Evolutionary conservation across 1,140 invertebrate genomes (phyloP).

Genomic region (Microplitis demolitor): DNA sequence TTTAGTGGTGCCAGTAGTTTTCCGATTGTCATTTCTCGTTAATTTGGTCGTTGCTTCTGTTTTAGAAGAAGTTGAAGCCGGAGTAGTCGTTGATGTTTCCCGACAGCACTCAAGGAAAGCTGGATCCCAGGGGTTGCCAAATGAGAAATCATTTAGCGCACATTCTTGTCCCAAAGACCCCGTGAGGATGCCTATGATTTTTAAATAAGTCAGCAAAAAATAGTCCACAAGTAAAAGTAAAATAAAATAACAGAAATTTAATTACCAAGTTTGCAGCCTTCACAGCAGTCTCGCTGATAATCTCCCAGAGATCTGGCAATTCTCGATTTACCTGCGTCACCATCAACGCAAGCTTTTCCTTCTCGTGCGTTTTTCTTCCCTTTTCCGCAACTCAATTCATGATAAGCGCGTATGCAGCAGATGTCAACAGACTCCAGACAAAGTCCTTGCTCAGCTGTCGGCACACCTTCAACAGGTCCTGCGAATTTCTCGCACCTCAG

Average conservation of each 20-base stretch:
- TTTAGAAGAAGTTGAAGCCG: conserved; percentile 8
- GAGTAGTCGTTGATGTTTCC: conserved; percentile 46
- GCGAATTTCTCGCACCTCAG: conserved; percentile 58
- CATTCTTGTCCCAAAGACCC: conserved; percentile 61
- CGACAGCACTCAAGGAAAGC: conserved; percentile 63
- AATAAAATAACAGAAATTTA: neutral
- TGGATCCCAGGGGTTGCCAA: conserved; percentile 64
- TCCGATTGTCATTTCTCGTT: neutral
- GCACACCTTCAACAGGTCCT: conserved; percentile 57
- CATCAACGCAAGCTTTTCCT: conserved; percentile 50
- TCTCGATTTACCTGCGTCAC: neutral
- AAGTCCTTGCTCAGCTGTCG: conserved; percentile 55
- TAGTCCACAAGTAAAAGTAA: neutral
- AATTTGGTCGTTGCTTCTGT: conserved; percentile 26
- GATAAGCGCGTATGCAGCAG: conserved; percentile 59
- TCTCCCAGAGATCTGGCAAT: conserved; percentile 42
- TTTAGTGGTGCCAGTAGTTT: neutral
- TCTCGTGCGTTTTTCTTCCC: conserved; percentile 60
- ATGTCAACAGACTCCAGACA: conserved; percentile 62
- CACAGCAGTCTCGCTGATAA: conserved; percentile 63
- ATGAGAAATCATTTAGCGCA: conserved; percentile 55
- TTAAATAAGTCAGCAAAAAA: too few species aligned
- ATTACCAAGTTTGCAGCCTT: conserved; percentile 63
- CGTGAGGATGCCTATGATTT: conserved; percentile 47
- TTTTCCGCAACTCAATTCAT: conserved; percentile 54